Percentiles rank a stretch among this genome's conserved stretches.
Evolutionary conservation across 2,888 invertebrate species (phyloP).

Genomic region (Mycalesis mineus): DNA sequence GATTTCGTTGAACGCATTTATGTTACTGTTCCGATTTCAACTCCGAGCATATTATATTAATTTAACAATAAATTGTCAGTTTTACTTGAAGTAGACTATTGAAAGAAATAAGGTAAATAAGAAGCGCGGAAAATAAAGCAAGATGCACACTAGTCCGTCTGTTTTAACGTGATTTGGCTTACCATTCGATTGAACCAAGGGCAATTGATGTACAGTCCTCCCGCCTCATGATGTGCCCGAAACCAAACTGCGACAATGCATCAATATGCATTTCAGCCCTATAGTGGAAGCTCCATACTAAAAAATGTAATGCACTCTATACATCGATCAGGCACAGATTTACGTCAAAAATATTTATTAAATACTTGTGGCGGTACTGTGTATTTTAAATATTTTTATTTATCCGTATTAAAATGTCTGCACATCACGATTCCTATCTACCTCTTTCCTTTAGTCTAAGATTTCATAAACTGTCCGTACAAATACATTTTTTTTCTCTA

Average conservation of each 20-base stretch:
- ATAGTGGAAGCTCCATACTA: too few relatives aligned
- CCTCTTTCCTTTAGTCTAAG: background rate
- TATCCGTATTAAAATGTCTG: background rate
- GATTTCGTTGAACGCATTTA: background rate
- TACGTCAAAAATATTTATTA: too few relatives aligned
- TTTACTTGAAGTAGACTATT: background rate
- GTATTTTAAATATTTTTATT: too few relatives aligned
- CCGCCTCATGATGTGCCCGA: too few relatives aligned
- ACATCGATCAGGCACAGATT: too few relatives aligned
- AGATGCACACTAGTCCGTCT: background rate
- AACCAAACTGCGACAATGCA: too few relatives aligned
- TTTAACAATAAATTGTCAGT: background rate
- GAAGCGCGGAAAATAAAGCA: background rate
- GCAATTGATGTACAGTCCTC: too few relatives aligned
- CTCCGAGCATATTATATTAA: background rate
- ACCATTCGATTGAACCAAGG: too few relatives aligned
- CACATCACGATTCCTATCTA: background rate
- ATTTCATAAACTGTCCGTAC: background rate
- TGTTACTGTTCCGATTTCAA: background rate
- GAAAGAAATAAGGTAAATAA: background rate
- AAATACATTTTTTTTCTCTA: slow-evolving; percentile 11
- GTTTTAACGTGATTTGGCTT: background rate
- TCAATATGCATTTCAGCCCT: too few relatives aligned
- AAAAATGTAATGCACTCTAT: too few relatives aligned
- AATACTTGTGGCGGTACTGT: too few relatives aligned